A percentile compares a stretch with the other conserved stretches of the same genome.
Evolutionary conservation across 2,797 vertebrate genomes (phyloP).

Genomic region (Xenops minutus): DNA sequence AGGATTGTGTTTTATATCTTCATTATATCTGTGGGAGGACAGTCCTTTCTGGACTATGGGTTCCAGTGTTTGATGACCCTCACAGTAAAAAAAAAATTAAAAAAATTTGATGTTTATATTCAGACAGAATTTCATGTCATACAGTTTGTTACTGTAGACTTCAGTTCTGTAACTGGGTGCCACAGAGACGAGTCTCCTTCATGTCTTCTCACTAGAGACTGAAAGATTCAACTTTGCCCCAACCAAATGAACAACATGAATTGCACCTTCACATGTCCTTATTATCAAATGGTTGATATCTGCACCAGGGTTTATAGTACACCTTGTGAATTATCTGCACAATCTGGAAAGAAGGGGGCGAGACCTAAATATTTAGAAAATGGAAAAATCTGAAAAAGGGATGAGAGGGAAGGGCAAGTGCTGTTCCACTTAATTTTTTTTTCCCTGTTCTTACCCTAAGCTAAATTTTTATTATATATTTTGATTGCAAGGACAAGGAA

Average conservation of each 20-base stretch:
- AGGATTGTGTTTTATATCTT: background rate
- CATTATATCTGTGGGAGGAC: background rate
- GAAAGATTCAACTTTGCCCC: background rate
- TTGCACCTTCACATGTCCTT: background rate
- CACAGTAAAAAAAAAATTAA: background rate
- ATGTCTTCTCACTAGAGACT: background rate
- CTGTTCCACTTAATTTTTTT: background rate
- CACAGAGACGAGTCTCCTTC: background rate
- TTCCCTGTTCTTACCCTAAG: background rate
- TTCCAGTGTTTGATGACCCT: background rate
- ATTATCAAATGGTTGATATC: background rate
- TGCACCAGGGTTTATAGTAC: background rate
- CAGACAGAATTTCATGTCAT: background rate
- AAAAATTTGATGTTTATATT: background rate
- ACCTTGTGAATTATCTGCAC: background rate
- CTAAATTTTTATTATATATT: background rate
- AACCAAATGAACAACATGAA: background rate
- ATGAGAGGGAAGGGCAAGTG: background rate
- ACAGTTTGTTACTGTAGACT: background rate
- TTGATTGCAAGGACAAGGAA: background rate
- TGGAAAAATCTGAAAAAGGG: background rate
- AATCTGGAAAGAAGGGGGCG: background rate
- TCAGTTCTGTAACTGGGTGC: background rate
- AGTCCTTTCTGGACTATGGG: background rate
- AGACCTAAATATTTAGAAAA: background rate